phyloP scores from a whole-genome alignment of 2,888 invertebrate species.

The Pyrgus malvae region DNA sequence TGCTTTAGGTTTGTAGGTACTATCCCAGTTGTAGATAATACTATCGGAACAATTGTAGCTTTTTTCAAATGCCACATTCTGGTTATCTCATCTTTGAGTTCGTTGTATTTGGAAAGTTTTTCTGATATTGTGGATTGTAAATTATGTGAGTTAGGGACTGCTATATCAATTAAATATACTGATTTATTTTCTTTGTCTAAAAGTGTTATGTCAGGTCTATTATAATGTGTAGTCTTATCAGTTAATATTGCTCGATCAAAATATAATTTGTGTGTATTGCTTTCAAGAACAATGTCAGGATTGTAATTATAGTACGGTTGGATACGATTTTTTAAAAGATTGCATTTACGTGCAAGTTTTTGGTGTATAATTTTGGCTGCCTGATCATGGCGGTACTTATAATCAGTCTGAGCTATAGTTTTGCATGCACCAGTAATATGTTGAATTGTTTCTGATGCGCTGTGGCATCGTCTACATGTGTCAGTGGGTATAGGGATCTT shows the following conservation, averaged over 20 bases:
- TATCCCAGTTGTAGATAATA: no score
- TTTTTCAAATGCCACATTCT: not conserved
- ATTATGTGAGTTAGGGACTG: not conserved
- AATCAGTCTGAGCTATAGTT: not conserved
- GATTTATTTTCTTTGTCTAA: not conserved
- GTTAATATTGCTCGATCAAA: not conserved
- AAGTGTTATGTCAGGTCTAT: not conserved
- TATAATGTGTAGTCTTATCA: not conserved
- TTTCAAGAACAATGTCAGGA: not conserved
- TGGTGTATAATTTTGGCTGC: not conserved
- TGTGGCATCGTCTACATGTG: not conserved
- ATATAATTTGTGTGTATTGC: not conserved
- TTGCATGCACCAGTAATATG: not conserved
- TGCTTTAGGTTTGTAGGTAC: no score
- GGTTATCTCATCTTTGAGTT: not conserved
- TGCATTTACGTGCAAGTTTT: not conserved
- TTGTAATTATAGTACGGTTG: not conserved
- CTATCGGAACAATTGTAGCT: not conserved
- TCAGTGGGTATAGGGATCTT: not conserved
- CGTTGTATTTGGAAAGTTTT: not conserved
- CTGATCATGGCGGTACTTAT: not conserved
- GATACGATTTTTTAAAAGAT: not conserved
- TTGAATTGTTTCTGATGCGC: not conserved
- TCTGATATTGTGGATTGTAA: not conserved
- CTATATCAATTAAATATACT: not conserved